Conservation (phyloP, 2,113 vertebrate species). For the Trematomus loennbergii region DNA sequence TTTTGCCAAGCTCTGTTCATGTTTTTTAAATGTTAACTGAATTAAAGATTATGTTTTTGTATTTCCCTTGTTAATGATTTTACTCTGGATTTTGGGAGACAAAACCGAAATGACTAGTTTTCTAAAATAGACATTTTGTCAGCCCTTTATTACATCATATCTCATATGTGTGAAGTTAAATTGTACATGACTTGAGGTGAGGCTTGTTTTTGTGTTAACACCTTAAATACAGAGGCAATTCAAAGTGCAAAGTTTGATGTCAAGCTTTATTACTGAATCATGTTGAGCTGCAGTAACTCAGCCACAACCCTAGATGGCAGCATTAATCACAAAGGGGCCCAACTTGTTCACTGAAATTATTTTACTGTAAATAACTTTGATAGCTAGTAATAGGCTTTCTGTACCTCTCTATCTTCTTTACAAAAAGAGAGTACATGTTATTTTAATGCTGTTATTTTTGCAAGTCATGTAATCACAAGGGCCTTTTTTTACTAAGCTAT, state of each 20-base stretch:
- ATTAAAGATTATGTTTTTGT: slow-evolving; percentile 8
- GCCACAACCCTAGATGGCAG: slow-evolving; percentile 37
- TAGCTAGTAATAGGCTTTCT: not conserved
- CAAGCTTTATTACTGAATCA: not conserved
- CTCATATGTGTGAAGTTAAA: not conserved
- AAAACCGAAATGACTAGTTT: not conserved
- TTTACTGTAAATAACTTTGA: not conserved
- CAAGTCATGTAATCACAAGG: slow-evolving; percentile 8
- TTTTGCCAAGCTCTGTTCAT: not conserved
- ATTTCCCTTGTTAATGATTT: not conserved
- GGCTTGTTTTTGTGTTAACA: not conserved
- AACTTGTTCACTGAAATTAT: not conserved
- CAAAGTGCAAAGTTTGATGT: not conserved
- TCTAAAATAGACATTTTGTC: not conserved
- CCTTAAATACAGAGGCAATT: not conserved
- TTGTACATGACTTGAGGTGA: not conserved
- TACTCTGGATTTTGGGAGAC: not conserved
- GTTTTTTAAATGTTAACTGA: not conserved
- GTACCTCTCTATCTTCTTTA: not conserved
- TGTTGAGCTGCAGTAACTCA: not conserved
- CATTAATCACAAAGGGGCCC: not conserved
- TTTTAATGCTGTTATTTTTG: not conserved
- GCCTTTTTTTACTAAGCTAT: not conserved
- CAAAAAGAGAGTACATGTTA: not conserved
- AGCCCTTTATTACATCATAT: not conserved